Evolutionary conservation across 1,140 invertebrate genomes (phyloP).

Genomic region (Saccostrea glomerata): DNA sequence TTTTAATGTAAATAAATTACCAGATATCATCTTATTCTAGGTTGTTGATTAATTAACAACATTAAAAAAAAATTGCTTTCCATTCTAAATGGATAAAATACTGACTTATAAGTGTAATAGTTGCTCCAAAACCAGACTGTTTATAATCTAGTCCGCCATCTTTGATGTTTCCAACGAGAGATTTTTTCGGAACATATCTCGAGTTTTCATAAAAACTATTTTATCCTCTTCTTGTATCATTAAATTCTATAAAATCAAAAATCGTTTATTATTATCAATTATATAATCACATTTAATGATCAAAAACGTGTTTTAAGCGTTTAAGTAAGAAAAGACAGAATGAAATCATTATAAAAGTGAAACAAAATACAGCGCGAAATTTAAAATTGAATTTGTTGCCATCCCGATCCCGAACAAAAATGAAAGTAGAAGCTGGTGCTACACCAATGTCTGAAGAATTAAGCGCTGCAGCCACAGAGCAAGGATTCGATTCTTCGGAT

Average conservation of each 20-base stretch:
- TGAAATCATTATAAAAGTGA: not conserved
- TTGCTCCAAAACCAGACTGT: not conserved
- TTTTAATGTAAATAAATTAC: too few species aligned
- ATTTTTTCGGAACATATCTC: constrained; percentile 13
- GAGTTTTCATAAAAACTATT: not conserved
- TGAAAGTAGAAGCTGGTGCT: constrained; percentile 9
- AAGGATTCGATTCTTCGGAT: constrained; percentile 69
- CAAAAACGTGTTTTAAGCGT: too few species aligned
- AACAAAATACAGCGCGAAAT: constrained; percentile 31
- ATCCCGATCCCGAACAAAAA: not conserved
- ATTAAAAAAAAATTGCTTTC: too few species aligned
- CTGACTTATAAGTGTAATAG: not conserved
- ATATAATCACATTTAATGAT: too few species aligned
- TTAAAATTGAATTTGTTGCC: not conserved
- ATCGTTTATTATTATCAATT: too few species aligned
- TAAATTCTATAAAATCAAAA: too few species aligned
- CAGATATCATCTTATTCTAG: too few species aligned
- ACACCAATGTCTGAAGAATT: not conserved
- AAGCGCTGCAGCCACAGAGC: not conserved
- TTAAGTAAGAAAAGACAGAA: not conserved
- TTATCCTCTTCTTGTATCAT: too few species aligned
- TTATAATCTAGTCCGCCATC: constrained; percentile 14
- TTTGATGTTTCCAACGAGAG: constrained; percentile 26
- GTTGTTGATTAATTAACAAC: too few species aligned
- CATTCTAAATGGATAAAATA: not conserved